Conservation (phyloP, 2,888 invertebrate genomes). For the Candidula unifasciata region DNA sequence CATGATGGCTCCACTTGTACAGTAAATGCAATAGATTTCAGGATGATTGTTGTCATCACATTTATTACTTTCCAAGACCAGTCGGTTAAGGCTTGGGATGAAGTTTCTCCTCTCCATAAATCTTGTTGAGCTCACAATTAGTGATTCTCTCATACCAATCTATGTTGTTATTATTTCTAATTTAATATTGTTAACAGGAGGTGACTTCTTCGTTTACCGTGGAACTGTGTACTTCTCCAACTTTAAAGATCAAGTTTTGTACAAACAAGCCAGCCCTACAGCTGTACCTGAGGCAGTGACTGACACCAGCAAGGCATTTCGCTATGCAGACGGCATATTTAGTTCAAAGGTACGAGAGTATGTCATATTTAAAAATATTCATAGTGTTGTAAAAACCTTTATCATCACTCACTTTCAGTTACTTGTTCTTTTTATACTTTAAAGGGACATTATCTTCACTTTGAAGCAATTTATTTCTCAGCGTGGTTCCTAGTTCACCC, state of each 20-base stretch:
- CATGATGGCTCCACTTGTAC: too few relatives aligned
- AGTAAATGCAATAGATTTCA: too few relatives aligned
- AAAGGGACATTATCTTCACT: too few relatives aligned
- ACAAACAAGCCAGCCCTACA: conserved; percentile 65
- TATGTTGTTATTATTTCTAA: not conserved
- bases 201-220: conserved; percentile 72
- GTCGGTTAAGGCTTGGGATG: too few relatives aligned
- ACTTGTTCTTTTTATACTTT: too few relatives aligned
- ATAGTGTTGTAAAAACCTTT: not conserved
- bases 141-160: not conserved
- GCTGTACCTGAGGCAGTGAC: conserved; percentile 64
- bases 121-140: too few relatives aligned
- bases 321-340: conserved; percentile 72
- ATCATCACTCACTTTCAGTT: too few relatives aligned
- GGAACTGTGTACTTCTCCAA: conserved; percentile 74
- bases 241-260: conserved; percentile 73
- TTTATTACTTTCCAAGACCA: too few relatives aligned
- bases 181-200: conserved; percentile 64
- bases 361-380: not conserved
- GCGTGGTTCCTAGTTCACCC: too few relatives aligned
- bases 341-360: conserved; percentile 59
- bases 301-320: conserved; percentile 61
- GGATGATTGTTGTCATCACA: too few relatives aligned
- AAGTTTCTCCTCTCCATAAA: too few relatives aligned
- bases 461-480: too few relatives aligned